Evolutionary conservation across 2,888 invertebrate species (phyloP), one percentile per base, ranked within the genome.

Genomic region (Leucania comma): DNA sequence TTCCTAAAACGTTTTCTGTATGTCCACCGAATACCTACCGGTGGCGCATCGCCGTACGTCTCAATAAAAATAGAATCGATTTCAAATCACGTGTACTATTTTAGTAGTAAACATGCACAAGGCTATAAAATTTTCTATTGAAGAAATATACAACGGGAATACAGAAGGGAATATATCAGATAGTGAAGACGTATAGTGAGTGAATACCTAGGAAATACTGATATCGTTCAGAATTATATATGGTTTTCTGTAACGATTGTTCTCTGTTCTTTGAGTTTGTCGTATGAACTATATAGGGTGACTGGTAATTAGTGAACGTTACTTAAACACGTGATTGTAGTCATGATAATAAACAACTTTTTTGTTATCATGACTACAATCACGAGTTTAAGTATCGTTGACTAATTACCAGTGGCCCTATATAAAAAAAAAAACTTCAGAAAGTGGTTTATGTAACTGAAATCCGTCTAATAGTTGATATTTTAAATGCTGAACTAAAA

Each of bases 31-130:
- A 9, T 9, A 35, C 14, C 42, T 9, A 35, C 14, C 42, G 17
- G 42, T 17, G 1, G 17, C 42, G 42, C 4, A 17, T 5, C 17
- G 42, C 42, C 42, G 46, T 20, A 20, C 20, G 6, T 8, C 20
- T 46, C n/a, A n/a, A 68, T 68, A 53, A 68, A 67, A 76, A 53
- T 9, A 26, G 14, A 12, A 24, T 24, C 6, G 17, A 12, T 35
- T 58, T 58, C 1, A 46, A 57, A 29, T n/a, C 6, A 8, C 24
- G 29, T 54, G 22, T 56, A 50, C 50, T 46, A 60, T 68, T 73
- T 76, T 20, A 14, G 22, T 35, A 26, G 20, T 20, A 10, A 20
- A 46, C 6, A 51, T 35, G 42, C 20, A 20, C 12, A n/a, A 53
- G 26, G 57, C 50, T 54, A 17, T 22, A 51, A 32, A 2, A 56